phyloP scores from a whole-genome alignment of 2,797 vertebrate genomes.

The Pseudomugil gertrudae region DNA sequence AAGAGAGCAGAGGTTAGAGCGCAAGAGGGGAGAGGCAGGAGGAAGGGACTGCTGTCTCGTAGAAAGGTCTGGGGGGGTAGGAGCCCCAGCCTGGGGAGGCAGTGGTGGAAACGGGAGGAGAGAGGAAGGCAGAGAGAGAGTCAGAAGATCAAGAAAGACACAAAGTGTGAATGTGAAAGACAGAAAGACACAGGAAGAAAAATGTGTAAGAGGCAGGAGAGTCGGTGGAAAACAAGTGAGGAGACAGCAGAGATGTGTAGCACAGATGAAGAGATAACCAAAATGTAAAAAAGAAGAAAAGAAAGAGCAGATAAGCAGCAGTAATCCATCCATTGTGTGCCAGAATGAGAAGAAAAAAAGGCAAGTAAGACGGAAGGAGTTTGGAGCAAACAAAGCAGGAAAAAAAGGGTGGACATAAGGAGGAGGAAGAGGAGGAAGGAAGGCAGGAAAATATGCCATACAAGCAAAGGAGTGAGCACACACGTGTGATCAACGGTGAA shows the following conservation, averaged over 20 bases:
- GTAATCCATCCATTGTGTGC: conserved; percentile 54
- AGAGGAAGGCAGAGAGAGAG: conserved; percentile 56
- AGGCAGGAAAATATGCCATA: conserved; percentile 44
- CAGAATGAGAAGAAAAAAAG: conserved; percentile 39
- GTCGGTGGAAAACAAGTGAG: conserved; percentile 24
- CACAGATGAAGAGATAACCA: conserved; percentile 33
- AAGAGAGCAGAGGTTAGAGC: conserved; percentile 99
- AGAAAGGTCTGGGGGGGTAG: conserved; percentile 92
- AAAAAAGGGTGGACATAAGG: not conserved
- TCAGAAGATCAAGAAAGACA: conserved; percentile 49
- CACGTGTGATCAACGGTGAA: conserved; percentile 29
- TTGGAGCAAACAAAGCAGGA: conserved; percentile 15
- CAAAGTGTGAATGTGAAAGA: conserved; percentile 20
- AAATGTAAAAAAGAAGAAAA: conserved; percentile 33
- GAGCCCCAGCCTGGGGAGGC: conserved; percentile 78
- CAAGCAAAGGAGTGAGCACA: conserved; percentile 53
- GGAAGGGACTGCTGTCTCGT: conserved; percentile 92
- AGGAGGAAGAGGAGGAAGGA: conserved; percentile 13
- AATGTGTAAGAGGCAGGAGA: conserved; percentile 22
- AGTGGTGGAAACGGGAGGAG: conserved; percentile 56
- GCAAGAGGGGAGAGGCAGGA: conserved; percentile 83
- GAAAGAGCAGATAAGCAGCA: conserved; percentile 49
- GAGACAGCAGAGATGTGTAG: conserved; percentile 34
- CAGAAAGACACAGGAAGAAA: conserved; percentile 30
- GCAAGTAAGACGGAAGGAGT: conserved; percentile 8